A percentile compares a stretch with the other conserved stretches of the same genome.
Conservation (phyloP, 2,888 invertebrate genomes). For the Limnephilus rhombicus region DNA sequence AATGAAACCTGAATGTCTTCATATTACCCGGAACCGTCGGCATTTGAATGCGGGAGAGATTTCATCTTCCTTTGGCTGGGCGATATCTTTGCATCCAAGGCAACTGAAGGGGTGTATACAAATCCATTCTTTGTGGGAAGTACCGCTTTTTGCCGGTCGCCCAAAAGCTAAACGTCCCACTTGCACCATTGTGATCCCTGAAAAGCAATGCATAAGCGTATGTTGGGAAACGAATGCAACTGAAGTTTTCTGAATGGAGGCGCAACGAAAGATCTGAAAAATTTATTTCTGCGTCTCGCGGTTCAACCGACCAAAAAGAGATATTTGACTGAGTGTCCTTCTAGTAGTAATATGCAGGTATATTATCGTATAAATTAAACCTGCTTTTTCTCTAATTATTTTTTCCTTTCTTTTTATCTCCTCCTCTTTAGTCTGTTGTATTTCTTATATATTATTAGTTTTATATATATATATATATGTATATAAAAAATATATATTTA, state of each 20-base stretch:
- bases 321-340: neutral
- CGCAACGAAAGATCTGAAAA: neutral
- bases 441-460: too few relatives aligned
- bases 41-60: neutral
- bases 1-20: neutral
- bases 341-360: neutral
- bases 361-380: too few relatives aligned
- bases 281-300: neutral
- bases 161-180: constrained; percentile 16
- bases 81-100: neutral
- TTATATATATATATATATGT: too few relatives aligned
- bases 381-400: too few relatives aligned
- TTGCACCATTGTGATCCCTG: constrained; percentile 20
- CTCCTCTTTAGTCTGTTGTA: too few relatives aligned
- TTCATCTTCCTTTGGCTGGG: neutral
- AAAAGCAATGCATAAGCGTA: neutral
- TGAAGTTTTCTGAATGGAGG: constrained; percentile 10
- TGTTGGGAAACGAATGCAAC: neutral
- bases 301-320: neutral
- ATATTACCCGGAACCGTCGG: neutral
- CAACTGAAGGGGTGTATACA: constrained; percentile 26
- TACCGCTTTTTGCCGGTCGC: neutral
- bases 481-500: too few relatives aligned
- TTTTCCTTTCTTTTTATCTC: too few relatives aligned
- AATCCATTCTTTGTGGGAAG: constrained; percentile 21